Conservation (phyloP, 2,113 vertebrate species). For the Castor canadensis region DNA sequence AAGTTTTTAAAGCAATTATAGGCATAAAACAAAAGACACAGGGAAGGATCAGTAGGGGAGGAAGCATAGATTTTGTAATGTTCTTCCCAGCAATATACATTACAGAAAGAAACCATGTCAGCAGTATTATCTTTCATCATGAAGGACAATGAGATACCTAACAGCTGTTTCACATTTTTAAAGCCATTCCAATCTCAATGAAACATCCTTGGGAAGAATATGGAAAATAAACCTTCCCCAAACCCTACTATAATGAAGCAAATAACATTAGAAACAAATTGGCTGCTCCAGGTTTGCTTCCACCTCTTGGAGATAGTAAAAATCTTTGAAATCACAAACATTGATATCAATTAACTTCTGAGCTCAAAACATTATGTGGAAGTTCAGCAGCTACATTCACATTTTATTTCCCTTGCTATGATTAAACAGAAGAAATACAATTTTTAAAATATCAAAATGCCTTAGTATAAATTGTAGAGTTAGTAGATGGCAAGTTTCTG, state of each 20-base stretch:
- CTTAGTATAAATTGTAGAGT: neutral
- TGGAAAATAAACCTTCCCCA: conserved; percentile 49
- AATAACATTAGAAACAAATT: conserved; percentile 54
- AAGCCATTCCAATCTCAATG: conserved; percentile 55
- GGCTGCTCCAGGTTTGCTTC: conserved; percentile 38
- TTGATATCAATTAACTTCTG: conserved; percentile 43
- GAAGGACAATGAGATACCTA: conserved; percentile 68
- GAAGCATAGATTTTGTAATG: conserved; percentile 33
- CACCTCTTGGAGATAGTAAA: conserved; percentile 44
- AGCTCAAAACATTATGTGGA: conserved; percentile 40
- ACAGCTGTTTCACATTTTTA: conserved; percentile 65
- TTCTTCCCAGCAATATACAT: conserved; percentile 37
- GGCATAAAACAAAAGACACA: conserved; percentile 35
- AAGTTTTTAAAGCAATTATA: conserved; percentile 20
- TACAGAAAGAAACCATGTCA: conserved; percentile 59
- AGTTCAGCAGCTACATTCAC: conserved; percentile 23
- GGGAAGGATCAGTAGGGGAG: neutral
- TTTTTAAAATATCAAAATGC: conserved; percentile 49
- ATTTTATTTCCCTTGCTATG: conserved; percentile 16
- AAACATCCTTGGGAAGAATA: conserved; percentile 56
- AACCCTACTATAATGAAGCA: neutral
- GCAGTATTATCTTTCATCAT: conserved; percentile 60
- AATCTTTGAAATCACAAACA: neutral
- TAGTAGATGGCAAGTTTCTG: conserved; percentile 28
- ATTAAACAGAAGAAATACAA: neutral